Base-by-base conservation (phyloP, 2,888 invertebrate genomes). In the Cephonodes hylas region DNA sequence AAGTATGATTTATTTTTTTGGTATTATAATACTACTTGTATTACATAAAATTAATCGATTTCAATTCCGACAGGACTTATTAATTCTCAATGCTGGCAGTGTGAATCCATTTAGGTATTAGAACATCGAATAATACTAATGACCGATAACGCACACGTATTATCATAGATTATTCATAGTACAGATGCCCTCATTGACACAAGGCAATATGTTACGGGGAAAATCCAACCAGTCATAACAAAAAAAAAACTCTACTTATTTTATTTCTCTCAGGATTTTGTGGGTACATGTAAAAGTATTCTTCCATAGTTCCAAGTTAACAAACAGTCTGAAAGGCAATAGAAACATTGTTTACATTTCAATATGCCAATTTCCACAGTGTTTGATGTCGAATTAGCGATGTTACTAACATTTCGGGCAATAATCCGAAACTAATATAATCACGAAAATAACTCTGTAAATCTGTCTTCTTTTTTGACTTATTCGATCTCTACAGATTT, bases 181-280 rank as follows among this genome's bases (percentile, higher is more conserved):
- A 46, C 13, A 10, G 4, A 46, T 13, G 46, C 46, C 46, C 46
- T 22, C 22, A 23, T 23, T 8, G 5, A 2, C 5, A 45, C 3
- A n/a, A 1, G 48, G 48, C 15, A 25, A 6, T 7, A 25, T n/a
- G 27, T 18, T 8, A 15, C 6, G 0, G 8, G 27, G 15, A 5
- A 20, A 53, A 53, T 31, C 2, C 18, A 59, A 44, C 34, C 61
- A 44, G 25, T 18, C 56, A 44, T 44, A 58, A 23, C 22, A 34
- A 58, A 64, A 62, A 66, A 66, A 63, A 38, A 48, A 31, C 25
- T 63, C 66, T 63, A 66, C 22, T 22, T 45, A 58, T 42, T 25
- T 60, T 45, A 66, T 67, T 34, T 77, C 83, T 81, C 77, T 82
- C 82, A 65, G 79, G 70, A 42, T 22, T 60, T 34, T 59, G 60